These are phyloP conservation scores for Phrynocephalus forsythii DNA, from an alignment of 2,797 vertebrate genomes.

Conservation along the genomic window DNA sequence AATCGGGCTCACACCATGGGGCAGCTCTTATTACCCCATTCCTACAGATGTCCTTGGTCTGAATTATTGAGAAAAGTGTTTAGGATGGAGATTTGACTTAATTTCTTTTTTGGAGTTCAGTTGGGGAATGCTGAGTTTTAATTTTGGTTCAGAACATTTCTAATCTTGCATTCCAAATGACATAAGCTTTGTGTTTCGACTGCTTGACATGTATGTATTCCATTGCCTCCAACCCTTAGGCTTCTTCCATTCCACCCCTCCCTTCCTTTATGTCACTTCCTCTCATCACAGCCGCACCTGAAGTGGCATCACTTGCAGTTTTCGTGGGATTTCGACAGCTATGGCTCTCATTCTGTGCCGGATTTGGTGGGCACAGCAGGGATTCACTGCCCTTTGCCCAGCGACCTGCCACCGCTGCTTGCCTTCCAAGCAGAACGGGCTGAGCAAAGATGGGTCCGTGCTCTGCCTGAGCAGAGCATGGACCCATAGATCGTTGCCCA, in stretches of 20 bases:
- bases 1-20: too few species aligned
- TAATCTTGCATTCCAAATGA: not conserved
- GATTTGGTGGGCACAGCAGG: too few species aligned
- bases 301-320: slow-evolving; percentile 47
- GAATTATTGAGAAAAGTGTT: not conserved
- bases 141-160: not conserved
- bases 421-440: too few species aligned
- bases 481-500: too few species aligned
- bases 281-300: slow-evolving; percentile 45
- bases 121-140: not conserved
- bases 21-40: too few species aligned
- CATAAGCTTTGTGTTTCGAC: not conserved
- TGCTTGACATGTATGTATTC: slow-evolving; percentile 20
- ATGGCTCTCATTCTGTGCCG: slow-evolving; percentile 15
- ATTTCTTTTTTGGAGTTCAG: not conserved
- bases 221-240: slow-evolving; percentile 8
- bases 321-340: slow-evolving; percentile 38
- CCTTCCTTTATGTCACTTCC: slow-evolving; percentile 32
- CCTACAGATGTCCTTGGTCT: too few species aligned
- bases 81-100: too few species aligned
- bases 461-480: too few species aligned
- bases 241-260: slow-evolving; percentile 5
- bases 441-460: too few species aligned
- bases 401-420: too few species aligned
- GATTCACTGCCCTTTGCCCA: too few species aligned